Conservation (phyloP, 2,113 vertebrate genomes). For the Gavia stellata region DNA sequence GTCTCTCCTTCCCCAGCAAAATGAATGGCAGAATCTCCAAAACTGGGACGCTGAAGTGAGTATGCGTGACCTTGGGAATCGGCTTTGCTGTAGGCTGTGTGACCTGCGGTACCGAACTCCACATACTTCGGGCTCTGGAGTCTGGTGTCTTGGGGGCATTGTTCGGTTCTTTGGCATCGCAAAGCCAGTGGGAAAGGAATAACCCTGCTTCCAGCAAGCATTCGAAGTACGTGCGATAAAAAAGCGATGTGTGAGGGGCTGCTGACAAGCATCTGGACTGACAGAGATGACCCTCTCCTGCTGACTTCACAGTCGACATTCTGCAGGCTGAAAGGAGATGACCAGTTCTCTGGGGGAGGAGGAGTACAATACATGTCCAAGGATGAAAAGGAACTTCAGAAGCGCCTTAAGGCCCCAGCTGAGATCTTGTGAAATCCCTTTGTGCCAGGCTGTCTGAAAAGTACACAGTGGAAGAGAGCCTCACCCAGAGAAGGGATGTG, state of each 20-base stretch:
- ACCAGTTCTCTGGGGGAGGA: not conserved
- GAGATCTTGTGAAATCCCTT: not conserved
- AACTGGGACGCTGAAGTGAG: not conserved
- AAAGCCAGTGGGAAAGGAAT: not conserved
- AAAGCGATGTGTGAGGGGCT: not conserved
- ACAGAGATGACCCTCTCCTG: not conserved
- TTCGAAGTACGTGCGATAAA: not conserved
- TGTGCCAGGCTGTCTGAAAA: not conserved
- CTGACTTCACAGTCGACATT: not conserved
- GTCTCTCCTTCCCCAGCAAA: not conserved
- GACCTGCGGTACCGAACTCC: not conserved
- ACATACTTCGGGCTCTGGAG: not conserved
- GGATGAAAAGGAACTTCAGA: not conserved
- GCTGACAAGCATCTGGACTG: constrained; percentile 12
- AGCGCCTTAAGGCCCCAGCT: rapidly evolving
- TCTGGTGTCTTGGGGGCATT: not conserved
- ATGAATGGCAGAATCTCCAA: not conserved
- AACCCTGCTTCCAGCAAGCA: not conserved
- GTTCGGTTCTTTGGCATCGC: not conserved
- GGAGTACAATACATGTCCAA: not conserved
- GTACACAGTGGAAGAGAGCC: not conserved
- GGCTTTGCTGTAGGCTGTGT: not conserved
- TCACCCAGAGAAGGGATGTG: not conserved
- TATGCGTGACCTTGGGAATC: not conserved
- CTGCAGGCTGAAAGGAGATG: not conserved